Evolutionary conservation across 2,888 invertebrate genomes (phyloP), one percentile per base, ranked within the genome.

Genomic region (Capitulum mitella): DNA sequence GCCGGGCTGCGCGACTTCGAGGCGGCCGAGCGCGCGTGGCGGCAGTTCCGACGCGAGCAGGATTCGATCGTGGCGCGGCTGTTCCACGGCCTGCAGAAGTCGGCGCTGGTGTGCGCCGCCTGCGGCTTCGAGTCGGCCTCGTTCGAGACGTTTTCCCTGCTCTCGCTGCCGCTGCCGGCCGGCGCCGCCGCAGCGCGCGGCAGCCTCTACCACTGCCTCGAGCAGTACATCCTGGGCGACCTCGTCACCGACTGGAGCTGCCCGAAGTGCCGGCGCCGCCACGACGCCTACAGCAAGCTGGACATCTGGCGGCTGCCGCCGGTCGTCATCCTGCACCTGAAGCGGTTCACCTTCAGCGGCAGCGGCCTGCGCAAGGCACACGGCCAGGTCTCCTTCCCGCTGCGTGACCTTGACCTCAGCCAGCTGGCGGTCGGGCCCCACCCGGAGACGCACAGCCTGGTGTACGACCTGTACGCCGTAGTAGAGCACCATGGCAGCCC

Each of bases 401-500:
- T 40, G 40, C 40, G 58, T 46, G 40, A 61, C 58, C 43, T 64
- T 19, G 37, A 64, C 54, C 29, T 76, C 6, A 76, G 48, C 29
- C 76, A 76, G 43, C 76, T 76, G 43, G 29, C 43, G 76, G 32
- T 46, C 76, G 48, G 43, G 6, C 43, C 76, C 16, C 48, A 46
- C 19, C 48, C 76, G 16, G 34, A 40, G n/a, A 19, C 29, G 29
- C 32, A 40, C 76, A 32, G 64, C 19, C 32, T 64, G 34, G 64
- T 64, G 34, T 97, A 94, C 85, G 90, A 91, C 83, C 85, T 97
- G 78, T 94, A 93, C 84, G 95, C 92, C 0, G 92, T 96, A 80
- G 94, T 95, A 77, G 94, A 96, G 85, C 97, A 97, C 85, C 93
- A 92, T 83, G 97, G 97, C 22, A 92, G 93, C 0, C 92, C 95